Base-by-base conservation (phyloP, 2,113 vertebrate genomes). In the Gorsachius goisagi region DNA sequence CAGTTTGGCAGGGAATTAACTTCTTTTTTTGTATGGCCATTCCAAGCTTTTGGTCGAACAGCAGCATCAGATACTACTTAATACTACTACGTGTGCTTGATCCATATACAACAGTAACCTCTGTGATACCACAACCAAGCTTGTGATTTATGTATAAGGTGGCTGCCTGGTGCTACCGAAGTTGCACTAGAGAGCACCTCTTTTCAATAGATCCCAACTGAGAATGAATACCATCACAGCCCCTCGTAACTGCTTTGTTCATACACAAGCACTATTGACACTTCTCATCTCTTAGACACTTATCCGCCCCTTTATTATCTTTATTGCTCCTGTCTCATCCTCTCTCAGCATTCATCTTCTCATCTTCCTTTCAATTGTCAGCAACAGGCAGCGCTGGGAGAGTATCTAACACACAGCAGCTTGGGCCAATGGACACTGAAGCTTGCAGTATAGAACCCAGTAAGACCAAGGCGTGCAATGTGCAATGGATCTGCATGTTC, bases 241-340 rank as follows among this genome's bases (percentile, higher is more conserved):
- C 39, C 21, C 85, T 67, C 28, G 0, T n/a, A 56, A n/a, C 71
- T 21, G 17, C 77, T 39, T 50, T 9, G 5, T 78, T 82, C 21
- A 17, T 17, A 56, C 23, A 28, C 72, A 47, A 47, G 23, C 11
- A 8, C 12, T 30, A 9, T 3, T 19, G 32, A 58, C 19, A 12
- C 21, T 50, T 62, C 63, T 59, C 47, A 15, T 45, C 45, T 45
- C 52, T 8, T 16, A 7, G 32, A n/a, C 9, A 10, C 30, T 52
- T 78, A 17, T 53, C 20, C 2, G 0, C 37, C 9, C 15, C 37
- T 55, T n/a, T n/a, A n/a, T n/a, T 3, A 0, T 49, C 28, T 60
- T 39, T 62, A 62, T 35, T 58, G 37, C 37, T 73, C 53, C 47
- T 21, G 12, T 56, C 59, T 66, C 37, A 9, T 24, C 19, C 62